phyloP scores from a whole-genome alignment of 2,888 invertebrate species.

The Apamea epomidion region DNA sequence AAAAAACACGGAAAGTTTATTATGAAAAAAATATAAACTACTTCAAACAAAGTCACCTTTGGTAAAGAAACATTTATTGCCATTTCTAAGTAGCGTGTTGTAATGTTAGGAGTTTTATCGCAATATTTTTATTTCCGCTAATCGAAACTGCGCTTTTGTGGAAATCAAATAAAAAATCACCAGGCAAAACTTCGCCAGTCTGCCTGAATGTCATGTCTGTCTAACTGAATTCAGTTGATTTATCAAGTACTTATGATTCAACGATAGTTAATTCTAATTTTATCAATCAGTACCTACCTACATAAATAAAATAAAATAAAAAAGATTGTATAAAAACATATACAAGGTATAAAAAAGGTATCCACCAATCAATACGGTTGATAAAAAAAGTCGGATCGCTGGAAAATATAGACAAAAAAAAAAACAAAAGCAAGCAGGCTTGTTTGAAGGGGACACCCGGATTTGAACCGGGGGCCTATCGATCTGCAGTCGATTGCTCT shows the following conservation, averaged over 20 bases:
- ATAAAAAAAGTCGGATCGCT: background rate
- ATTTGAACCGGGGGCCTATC: constrained; percentile 89
- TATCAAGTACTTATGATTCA: background rate
- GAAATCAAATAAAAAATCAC: constrained; percentile 30
- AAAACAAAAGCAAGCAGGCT: background rate
- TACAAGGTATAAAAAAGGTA: background rate
- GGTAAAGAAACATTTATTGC: constrained; percentile 36
- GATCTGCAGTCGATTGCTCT: constrained; percentile 90
- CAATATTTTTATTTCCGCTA: constrained; percentile 52
- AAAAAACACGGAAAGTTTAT: constrained; percentile 36
- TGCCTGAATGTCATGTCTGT: constrained; percentile 4
- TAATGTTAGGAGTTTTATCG: constrained; percentile 51
- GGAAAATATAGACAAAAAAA: constrained; percentile 4
- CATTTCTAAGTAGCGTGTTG: constrained; percentile 54
- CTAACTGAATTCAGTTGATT: background rate
- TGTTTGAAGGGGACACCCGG: constrained; percentile 85
- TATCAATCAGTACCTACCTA: background rate
- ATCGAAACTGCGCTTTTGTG: constrained; percentile 25
- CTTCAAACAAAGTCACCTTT: constrained; percentile 34
- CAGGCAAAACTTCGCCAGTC: constrained; percentile 22
- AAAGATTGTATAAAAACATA: no score
- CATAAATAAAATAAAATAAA: no score
- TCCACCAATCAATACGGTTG: no score
- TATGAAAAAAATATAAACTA: constrained; percentile 22
- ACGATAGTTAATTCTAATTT: background rate